phyloP scores from a whole-genome alignment of 2,888 invertebrate species.

The Lysandra coridon region DNA sequence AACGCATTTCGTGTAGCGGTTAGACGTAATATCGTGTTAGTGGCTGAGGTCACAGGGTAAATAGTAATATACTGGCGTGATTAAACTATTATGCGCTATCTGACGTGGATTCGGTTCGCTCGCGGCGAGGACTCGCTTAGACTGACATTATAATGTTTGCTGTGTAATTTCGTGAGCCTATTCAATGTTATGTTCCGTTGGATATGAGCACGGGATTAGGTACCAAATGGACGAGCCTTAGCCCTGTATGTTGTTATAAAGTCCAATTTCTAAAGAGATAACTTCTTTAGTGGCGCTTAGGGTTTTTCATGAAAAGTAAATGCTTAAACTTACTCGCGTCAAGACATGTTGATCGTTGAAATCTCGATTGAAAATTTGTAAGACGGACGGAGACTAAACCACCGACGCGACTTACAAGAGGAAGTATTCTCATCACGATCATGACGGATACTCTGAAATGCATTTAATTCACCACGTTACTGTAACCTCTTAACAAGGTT shows the following conservation, averaged over 20 bases:
- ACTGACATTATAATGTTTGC: constrained; percentile 1
- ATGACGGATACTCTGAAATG: neutral
- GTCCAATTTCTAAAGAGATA: too few relatives aligned
- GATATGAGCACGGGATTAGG: neutral
- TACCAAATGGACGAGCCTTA: too few relatives aligned
- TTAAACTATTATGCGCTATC: neutral
- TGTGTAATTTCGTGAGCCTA: neutral
- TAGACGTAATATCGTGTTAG: constrained; percentile 7
- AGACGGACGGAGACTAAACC: too few relatives aligned
- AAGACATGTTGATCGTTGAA: too few relatives aligned
- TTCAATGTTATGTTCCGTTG: neutral
- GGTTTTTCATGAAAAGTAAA: too few relatives aligned
- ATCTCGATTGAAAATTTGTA: too few relatives aligned
- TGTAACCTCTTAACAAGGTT: neutral
- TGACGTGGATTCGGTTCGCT: neutral
- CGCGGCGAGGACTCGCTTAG: neutral
- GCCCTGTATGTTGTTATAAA: too few relatives aligned
- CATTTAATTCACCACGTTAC: neutral
- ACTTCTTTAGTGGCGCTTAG: too few relatives aligned
- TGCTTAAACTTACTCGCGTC: too few relatives aligned
- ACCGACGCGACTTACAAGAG: too few relatives aligned
- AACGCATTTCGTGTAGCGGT: neutral
- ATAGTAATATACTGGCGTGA: neutral
- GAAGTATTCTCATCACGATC: too few relatives aligned
- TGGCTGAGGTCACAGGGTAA: neutral